Evolutionary conservation across 1,140 invertebrate genomes (phyloP), one percentile per base, ranked within the genome.

Genomic region (Aporrectodea caliginosa): DNA sequence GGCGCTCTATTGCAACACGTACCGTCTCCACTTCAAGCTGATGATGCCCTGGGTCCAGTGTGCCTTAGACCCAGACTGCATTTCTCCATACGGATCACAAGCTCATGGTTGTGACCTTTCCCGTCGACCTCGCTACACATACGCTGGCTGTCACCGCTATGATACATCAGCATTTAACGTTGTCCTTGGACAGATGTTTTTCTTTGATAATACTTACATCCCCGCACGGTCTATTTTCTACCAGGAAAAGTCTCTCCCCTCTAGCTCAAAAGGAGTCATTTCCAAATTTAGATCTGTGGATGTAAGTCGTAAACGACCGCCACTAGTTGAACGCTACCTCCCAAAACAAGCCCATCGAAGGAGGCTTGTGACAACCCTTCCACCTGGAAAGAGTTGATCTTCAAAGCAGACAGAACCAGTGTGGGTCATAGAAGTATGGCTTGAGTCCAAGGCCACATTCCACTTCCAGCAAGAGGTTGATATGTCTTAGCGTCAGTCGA

Each of bases 41-140:
- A 75, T 75, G 73, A 22, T 75, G 73, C 73, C 73, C 16, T 75
- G 73, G 73, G 33, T 75, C 6, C 2, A 14, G 12, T 75, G 73
- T 75, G 27, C 22, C 22, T 75, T 75, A 35, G 73, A 75, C 14
- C 22, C 16, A 16, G 73, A 75, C 22, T 75, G 73, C 32, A 75
- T 75, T 30, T 22, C 30, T 2, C 73, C 73, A 2, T 31, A 1
- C 1, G 73, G 73, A n/a, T 2, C 73, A 34, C 73, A 75, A 31
- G n/a, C 73, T 2, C n/a, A 33, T 34, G 73, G 73, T 2, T 75
- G 73, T 27, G 32, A 75, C 73, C 14, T 75, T 30, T n/a, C 32
- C 2, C 73, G 32, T 12, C n/a, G 32, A 16, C 73, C 73, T 12
- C 14, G 32, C 6, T 75, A 75, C 33, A 35, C 14, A 6, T 75